These are phyloP conservation scores for Papilio machaon DNA, from an alignment of 1,140 invertebrate genomes.

Conservation along the genomic window DNA sequence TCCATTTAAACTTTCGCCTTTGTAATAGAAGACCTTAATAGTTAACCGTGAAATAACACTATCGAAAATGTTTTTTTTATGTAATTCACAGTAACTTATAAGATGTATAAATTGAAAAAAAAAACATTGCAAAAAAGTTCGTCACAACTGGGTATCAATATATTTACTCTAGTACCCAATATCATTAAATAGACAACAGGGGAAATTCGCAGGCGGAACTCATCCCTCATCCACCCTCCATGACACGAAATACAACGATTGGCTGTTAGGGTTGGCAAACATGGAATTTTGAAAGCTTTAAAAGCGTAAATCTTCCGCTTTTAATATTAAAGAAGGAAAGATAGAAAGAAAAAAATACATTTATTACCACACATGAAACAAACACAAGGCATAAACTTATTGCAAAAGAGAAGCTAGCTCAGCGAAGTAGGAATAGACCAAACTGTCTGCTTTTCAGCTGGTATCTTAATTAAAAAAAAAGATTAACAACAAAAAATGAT, in stretches of 20 bases:
- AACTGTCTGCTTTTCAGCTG: too few relatives aligned
- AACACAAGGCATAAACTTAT: too few relatives aligned
- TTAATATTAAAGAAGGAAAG: background rate
- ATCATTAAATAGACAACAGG: background rate
- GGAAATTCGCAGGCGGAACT: background rate
- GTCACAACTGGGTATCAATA: background rate
- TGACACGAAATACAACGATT: background rate
- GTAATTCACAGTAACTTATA: too few relatives aligned
- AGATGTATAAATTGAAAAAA: background rate
- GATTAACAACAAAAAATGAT: too few relatives aligned
- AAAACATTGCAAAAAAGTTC: background rate
- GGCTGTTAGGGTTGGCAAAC: background rate
- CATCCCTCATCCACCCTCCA: background rate
- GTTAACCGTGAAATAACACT: too few relatives aligned
- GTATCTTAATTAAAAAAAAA: too few relatives aligned
- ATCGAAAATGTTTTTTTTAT: too few relatives aligned
- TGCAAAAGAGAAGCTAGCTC: too few relatives aligned
- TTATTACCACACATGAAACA: background rate
- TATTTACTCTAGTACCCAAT: background rate
- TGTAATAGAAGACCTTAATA: too few relatives aligned
- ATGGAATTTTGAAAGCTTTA: background rate
- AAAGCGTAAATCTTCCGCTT: background rate
- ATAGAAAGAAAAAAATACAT: background rate
- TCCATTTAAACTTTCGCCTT: too few relatives aligned
- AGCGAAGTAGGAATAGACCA: too few relatives aligned